Conservation (phyloP, 1,140 invertebrate species). For the Eriosoma lanigerum region DNA sequence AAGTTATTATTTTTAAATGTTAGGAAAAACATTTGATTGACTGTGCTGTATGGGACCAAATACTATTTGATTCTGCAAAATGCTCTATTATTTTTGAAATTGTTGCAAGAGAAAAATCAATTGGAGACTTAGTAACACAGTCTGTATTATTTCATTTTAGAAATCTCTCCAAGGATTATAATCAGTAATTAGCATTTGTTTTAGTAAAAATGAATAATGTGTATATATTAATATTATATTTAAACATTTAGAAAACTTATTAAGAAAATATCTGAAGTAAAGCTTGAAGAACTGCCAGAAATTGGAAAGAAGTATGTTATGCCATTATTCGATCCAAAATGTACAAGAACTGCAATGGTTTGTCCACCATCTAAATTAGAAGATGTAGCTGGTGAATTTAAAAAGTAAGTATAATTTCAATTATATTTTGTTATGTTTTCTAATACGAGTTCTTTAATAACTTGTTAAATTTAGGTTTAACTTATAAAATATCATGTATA, state of each 20-base stretch:
- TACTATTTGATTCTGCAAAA: conserved; percentile 78
- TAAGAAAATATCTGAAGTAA: conserved; percentile 68
- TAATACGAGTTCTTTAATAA: too few relatives aligned
- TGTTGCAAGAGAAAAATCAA: conserved; percentile 76
- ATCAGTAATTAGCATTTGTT: conserved; percentile 62
- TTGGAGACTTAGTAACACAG: conserved; percentile 69
- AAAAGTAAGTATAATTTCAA: conserved; percentile 62
- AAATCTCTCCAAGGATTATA: conserved; percentile 68
- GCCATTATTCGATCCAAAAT: conserved; percentile 65
- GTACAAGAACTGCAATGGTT: conserved; percentile 68
- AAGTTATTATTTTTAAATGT: too few relatives aligned
- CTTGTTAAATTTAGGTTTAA: too few relatives aligned
- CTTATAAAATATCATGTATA: too few relatives aligned
- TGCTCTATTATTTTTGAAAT: conserved; percentile 83
- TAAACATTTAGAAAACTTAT: conserved; percentile 64
- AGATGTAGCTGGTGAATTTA: conserved; percentile 68
- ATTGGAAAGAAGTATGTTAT: conserved; percentile 72
- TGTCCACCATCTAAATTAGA: conserved; percentile 75
- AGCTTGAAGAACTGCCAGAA: conserved; percentile 65
- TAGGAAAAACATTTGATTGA: conserved; percentile 70
- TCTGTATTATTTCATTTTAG: conserved; percentile 74
- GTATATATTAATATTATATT: not conserved
- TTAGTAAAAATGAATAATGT: not conserved
- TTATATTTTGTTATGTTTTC: too few relatives aligned
- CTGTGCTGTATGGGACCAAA: conserved; percentile 67